Percentiles rank a stretch among this genome's conserved stretches.
These are phyloP conservation scores for Pantherophis guttatus DNA, from an alignment of 2,113 vertebrate genomes.

Conservation along the genomic window DNA sequence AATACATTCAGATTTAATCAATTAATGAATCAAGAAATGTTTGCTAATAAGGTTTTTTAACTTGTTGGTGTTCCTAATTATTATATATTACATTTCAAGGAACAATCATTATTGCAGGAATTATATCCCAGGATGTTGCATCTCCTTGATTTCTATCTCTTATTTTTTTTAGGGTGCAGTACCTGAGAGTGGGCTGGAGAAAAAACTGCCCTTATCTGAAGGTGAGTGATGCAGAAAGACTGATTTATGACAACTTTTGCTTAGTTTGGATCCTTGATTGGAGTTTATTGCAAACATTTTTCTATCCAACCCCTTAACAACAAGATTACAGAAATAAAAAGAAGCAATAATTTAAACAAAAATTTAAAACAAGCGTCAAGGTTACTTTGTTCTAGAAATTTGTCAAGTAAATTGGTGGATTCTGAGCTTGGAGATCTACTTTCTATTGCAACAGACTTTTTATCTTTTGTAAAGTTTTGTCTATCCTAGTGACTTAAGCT, in stretches of 20 bases:
- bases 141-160: not conserved
- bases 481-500: not conserved
- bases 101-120: not conserved
- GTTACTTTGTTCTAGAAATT: not conserved
- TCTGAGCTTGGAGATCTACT: not conserved
- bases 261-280: not conserved
- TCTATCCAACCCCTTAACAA: not conserved
- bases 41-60: not conserved
- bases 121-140: not conserved
- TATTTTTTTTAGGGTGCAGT: not conserved
- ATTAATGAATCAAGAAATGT: not conserved
- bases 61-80: not conserved
- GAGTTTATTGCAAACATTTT: not conserved
- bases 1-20: not conserved
- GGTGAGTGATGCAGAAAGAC: not conserved
- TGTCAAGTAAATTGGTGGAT: not conserved
- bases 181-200: slow-evolving; percentile 12
- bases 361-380: not conserved
- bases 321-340: not conserved
- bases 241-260: not conserved
- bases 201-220: slow-evolving; percentile 5
- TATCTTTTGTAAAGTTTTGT: not conserved
- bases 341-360: not conserved
- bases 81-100: not conserved
- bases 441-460: not conserved